These are phyloP conservation scores for Microctonus hyperodae DNA, from an alignment of 2,888 invertebrate species.

Conservation along the genomic window DNA sequence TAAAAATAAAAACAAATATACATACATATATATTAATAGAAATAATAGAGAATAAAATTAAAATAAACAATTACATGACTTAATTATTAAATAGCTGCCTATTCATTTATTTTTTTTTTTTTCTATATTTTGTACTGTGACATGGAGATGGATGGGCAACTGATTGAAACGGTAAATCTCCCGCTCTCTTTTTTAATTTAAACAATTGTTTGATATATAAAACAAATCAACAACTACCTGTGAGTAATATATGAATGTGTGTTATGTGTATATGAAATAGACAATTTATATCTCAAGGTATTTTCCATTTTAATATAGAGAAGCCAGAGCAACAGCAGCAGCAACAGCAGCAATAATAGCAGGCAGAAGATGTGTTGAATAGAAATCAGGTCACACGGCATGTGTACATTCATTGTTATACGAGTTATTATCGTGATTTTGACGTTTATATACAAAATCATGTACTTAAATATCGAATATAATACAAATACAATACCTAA, in stretches of 20 bases:
- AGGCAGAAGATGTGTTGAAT: conserved; percentile 32
- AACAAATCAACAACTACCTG: conserved; percentile 14
- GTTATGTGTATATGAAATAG: background rate
- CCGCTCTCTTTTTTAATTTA: conserved; percentile 4
- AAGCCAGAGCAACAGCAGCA: conserved; percentile 2
- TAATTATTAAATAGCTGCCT: background rate
- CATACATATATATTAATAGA: conserved; percentile 7
- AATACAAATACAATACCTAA: background rate
- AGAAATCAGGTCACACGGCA: conserved; percentile 38
- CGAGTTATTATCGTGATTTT: conserved; percentile 27
- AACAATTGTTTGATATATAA: conserved; percentile 7
- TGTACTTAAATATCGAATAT: background rate
- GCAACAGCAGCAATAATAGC: conserved; percentile 1
- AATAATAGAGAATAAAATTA: background rate
- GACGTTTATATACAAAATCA: conserved; percentile 12
- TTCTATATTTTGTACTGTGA: background rate
- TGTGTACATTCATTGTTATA: conserved; percentile 22
- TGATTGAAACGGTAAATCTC: background rate
- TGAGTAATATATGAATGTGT: background rate
- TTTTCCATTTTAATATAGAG: conserved; percentile 23
- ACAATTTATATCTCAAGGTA: conserved; percentile 23
- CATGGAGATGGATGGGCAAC: background rate
- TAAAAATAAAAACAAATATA: too few species aligned
- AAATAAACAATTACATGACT: background rate
- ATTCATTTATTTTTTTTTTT: background rate